These are phyloP conservation scores for Zonotrichia leucophrys DNA, from an alignment of 2,113 vertebrate species.

Conservation along the genomic window DNA sequence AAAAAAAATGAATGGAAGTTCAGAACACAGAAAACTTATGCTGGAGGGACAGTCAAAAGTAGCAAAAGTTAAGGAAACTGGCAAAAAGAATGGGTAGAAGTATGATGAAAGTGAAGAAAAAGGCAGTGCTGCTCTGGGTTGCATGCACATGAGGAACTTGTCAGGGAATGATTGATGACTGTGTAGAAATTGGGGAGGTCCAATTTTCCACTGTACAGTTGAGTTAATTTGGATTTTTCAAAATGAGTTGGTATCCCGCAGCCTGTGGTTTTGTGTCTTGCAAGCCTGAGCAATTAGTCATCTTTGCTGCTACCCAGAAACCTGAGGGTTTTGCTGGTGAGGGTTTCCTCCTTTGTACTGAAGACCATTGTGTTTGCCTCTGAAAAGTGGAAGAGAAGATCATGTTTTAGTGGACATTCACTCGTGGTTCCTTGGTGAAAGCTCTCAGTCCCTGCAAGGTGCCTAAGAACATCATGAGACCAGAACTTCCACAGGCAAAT, in stretches of 20 bases:
- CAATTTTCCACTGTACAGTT: background rate
- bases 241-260: background rate
- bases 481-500: background rate
- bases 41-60: background rate
- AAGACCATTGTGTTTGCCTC: background rate
- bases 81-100: background rate
- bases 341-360: background rate
- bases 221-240: background rate
- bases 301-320: background rate
- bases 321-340: background rate
- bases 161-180: background rate
- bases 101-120: background rate
- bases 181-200: background rate
- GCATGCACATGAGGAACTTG: background rate
- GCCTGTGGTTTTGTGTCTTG: background rate
- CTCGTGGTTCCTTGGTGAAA: background rate
- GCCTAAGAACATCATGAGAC: background rate
- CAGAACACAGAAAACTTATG: background rate
- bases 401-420: background rate
- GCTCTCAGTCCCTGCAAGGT: background rate
- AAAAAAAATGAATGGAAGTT: background rate
- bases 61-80: background rate
- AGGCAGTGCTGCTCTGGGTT: background rate
- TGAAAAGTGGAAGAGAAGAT: background rate
- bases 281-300: background rate